Evolutionary conservation across 2,888 invertebrate genomes (phyloP), one percentile per base, ranked within the genome.

Genomic region (Drosophila quinaria): DNA sequence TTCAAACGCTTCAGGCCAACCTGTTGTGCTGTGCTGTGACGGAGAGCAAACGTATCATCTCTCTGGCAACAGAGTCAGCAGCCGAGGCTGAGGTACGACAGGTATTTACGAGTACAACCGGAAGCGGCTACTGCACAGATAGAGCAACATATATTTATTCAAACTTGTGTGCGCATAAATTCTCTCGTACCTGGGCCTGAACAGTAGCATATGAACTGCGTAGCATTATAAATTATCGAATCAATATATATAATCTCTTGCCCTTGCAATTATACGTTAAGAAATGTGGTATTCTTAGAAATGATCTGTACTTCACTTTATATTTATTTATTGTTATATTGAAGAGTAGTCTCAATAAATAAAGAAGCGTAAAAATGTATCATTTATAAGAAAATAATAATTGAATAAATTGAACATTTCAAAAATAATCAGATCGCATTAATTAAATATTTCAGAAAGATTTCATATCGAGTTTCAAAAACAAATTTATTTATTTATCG

Each of bases 1-100:
- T 56, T 56, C 55, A 56, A 56, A 56, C 44, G 55, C 55, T 22
- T 44, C 33, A 33, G 55, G 55, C 55, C 35, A 56, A 56, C 55
- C 55, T 35, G 55, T 56, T 56, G 55, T 35, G 55, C 35, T 56
- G 55, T 35, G 55, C 44, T 56, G 55, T 56, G 55, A 6, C 33
- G 6, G 33, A 35, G 51, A 52, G 52, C 15, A 39, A 39, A 39
- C 39, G 33, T 35, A 35, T 19, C 22, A 22, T 1, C 19, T 42
- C 35, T 35, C 41, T 41, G 9, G 3, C 11, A 42, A 19, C 22
- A 22, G 22, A 22, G 22, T 5, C 19, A 13, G 17, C 11, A 37
- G 29, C 52, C 22, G n/a, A 29, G 29, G 29, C 22, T 22, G 52
- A 52, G 52, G 25, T 25, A 39, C 52, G 52, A 44, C 55, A 56